phyloP scores from a whole-genome alignment of 2,113 vertebrate species.

The Manacus vitellinus region DNA sequence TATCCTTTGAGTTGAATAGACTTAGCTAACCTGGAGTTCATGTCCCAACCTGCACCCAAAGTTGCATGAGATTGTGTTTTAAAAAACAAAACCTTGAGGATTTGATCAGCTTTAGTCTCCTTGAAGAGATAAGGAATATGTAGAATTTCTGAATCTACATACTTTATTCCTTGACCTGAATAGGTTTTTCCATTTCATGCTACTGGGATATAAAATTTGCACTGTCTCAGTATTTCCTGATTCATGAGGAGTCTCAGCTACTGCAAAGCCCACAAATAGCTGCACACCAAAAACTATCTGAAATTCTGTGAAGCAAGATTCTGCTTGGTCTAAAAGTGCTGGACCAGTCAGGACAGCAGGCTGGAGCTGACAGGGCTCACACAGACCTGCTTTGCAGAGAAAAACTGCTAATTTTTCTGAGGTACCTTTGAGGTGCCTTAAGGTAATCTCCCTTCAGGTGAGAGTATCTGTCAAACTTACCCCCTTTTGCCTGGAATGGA shows the following conservation, averaged over 20 bases:
- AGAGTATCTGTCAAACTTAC: not conserved
- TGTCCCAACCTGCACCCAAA: constrained; percentile 42
- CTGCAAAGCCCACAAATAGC: not conserved
- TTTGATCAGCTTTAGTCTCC: not conserved
- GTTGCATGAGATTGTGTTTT: not conserved
- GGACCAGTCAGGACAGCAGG: not conserved
- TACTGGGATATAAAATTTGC: not conserved
- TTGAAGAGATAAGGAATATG: not conserved
- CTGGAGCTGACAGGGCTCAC: not conserved
- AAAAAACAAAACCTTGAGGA: not conserved
- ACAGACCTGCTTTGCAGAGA: not conserved
- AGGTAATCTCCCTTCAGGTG: not conserved
- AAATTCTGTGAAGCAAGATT: not conserved
- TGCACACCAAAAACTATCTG: not conserved
- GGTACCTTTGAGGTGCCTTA: not conserved
- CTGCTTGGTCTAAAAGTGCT: not conserved
- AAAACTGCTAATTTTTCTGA: not conserved
- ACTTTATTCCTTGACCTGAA: not conserved
- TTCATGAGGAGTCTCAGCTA: not conserved
- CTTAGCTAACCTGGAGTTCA: not conserved
- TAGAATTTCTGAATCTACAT: not conserved
- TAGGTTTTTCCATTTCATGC: not conserved
- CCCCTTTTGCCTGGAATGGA: not conserved
- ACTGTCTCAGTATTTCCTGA: not conserved
- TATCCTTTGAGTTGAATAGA: not conserved